Base-by-base conservation (phyloP, 2,888 invertebrate genomes). In the Fragum sueziense region DNA sequence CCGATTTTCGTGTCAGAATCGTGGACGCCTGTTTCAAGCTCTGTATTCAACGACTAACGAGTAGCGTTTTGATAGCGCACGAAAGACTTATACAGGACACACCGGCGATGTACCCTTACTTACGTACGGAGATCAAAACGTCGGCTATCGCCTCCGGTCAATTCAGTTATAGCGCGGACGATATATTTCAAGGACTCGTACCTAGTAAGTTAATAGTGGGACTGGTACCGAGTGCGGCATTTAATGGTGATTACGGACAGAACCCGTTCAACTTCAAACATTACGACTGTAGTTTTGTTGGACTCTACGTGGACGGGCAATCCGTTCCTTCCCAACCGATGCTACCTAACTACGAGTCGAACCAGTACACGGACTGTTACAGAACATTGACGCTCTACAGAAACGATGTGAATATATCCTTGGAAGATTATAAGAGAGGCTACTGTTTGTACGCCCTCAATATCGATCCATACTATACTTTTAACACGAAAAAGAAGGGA, bases 181-280 rank as follows among this genome's bases (percentile, higher is more conserved):
- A 76, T 27, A 31, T 70, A 20, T 80, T 70, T 70, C 72, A 80
- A 70, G 76, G 80, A 34, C 17, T 52, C 14, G 69, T 78, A n/a
- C 77, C 73, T 1, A 69, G 69, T 73, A 70, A 67, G 47, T 67
- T 80, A 6, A 69, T 80, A 22, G 62, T 80, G 14, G 75, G 73
- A 20, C 31, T 80, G 1, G 72, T 80, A 1, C 37, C 75, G 14
- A 79, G 72, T 37, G 67, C 67, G 25, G 80, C 74, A 11, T 80
- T 52, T 61, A 72, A 14, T 14, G 76, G 79, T 37, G 54, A 70
- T 47, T 84, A 79, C 47, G 68, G 62, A 25, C 70, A 65, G 47
- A 76, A 77, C 3, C 81, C 79, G 0, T 77, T 79, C 41, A 77
- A 80, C 52, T 84, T 84, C 73, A 74, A 81, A 67, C 73, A 70